These are phyloP conservation scores for Sebastes steindachneri DNA, from an alignment of 2,797 vertebrate species.

Conservation along the genomic window DNA sequence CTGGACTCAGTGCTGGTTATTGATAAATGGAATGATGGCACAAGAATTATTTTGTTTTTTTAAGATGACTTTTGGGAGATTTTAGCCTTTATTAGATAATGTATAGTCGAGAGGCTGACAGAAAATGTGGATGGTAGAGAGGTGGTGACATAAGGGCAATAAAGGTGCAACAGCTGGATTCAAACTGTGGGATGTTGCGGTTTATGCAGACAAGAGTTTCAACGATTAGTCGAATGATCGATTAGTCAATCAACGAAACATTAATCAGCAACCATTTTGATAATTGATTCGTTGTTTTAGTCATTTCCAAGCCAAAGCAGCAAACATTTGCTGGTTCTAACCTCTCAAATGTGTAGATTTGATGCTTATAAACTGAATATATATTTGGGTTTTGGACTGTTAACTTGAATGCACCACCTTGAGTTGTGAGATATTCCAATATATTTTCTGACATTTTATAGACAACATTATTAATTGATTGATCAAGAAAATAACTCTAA, in stretches of 20 bases:
- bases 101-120: background rate
- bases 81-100: background rate
- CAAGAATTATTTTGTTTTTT: background rate
- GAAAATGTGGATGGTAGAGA: background rate
- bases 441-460: background rate
- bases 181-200: background rate
- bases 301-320: rapidly evolving
- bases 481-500: background rate
- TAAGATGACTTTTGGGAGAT: background rate
- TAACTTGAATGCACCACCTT: background rate
- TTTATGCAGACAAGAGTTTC: background rate
- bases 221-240: background rate
- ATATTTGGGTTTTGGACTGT: background rate
- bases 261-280: background rate
- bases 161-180: background rate
- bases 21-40: background rate
- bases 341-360: rapidly evolving
- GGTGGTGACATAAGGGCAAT: background rate
- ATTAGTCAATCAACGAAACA: background rate
- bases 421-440: background rate
- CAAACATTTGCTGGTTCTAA: background rate
- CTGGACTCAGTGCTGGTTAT: background rate
- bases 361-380: background rate
- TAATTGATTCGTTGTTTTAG: background rate
- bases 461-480: background rate